Conservation (phyloP, 1,140 invertebrate genomes). For the Plectus sambesii region DNA sequence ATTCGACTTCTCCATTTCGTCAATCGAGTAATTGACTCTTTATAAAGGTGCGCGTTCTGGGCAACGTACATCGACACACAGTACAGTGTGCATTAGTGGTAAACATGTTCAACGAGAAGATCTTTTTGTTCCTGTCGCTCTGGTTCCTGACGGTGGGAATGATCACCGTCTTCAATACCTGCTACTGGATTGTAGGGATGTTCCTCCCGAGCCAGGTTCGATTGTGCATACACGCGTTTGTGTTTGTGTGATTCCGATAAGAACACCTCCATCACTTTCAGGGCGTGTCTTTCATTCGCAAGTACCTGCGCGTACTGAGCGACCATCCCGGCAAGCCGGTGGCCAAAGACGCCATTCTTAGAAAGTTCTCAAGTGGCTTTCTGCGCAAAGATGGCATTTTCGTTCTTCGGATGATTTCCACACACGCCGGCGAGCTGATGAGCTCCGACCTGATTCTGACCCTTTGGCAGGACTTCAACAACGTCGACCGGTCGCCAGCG, state of each 20-base stretch:
- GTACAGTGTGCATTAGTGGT: conserved; percentile 41
- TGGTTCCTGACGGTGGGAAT: conserved; percentile 30
- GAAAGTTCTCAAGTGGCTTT: background rate
- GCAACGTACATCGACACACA: no score
- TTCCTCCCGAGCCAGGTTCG: background rate
- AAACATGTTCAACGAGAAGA: no score
- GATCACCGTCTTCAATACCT: background rate
- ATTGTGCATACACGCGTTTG: no score
- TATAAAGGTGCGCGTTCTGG: background rate
- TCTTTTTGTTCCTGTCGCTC: conserved; percentile 36
- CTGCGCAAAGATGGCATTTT: background rate
- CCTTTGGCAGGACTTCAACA: background rate
- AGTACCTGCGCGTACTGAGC: background rate
- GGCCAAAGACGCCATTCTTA: background rate
- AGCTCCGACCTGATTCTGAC: background rate
- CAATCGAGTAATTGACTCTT: no score
- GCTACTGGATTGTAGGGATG: background rate
- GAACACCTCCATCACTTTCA: no score
- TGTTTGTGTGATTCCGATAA: no score
- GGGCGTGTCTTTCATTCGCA: background rate
- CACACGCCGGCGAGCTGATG: background rate
- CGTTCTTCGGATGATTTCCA: background rate
- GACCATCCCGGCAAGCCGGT: background rate
- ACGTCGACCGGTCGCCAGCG: background rate
- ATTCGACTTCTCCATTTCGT: no score